Conservation (phyloP, 2,888 invertebrate species). For the Cryptus armator region DNA sequence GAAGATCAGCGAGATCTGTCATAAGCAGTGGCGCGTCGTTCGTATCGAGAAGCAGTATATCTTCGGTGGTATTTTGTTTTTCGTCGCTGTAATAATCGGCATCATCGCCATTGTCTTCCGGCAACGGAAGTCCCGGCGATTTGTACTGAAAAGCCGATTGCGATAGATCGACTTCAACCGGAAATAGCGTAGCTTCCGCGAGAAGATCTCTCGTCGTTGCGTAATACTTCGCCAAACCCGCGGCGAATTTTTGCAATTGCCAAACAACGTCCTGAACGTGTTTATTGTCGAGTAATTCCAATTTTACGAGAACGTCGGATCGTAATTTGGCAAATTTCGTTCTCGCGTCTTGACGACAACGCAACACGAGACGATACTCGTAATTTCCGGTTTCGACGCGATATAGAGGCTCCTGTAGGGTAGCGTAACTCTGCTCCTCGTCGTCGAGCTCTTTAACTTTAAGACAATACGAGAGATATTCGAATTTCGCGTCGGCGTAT, state of each 20-base stretch:
- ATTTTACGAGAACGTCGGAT: conserved; percentile 97
- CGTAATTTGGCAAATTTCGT: conserved; percentile 93
- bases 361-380: conserved; percentile 97
- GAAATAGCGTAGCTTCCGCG: conserved; percentile 93
- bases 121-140: conserved; percentile 85
- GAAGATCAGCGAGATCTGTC: conserved; percentile 64
- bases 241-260: conserved; percentile 93
- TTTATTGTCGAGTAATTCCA: conserved; percentile 98
- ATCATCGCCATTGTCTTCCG: conserved; percentile 76
- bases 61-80: conserved; percentile 68
- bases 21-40: conserved; percentile 69
- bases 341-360: conserved; percentile 98
- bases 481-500: conserved; percentile 99
- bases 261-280: conserved; percentile 98
- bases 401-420: conserved; percentile 97
- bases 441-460: conserved; percentile 99
- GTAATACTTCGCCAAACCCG: conserved; percentile 92
- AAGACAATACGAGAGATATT: conserved; percentile 99
- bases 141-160: conserved; percentile 97
- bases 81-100: conserved; percentile 75
- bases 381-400: conserved; percentile 99
- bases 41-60: conserved; percentile 74
- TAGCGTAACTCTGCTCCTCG: conserved; percentile 97
- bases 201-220: conserved; percentile 92
- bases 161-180: conserved; percentile 97